Base-by-base conservation (phyloP, 1,140 invertebrate species). In the Atta colombica region DNA sequence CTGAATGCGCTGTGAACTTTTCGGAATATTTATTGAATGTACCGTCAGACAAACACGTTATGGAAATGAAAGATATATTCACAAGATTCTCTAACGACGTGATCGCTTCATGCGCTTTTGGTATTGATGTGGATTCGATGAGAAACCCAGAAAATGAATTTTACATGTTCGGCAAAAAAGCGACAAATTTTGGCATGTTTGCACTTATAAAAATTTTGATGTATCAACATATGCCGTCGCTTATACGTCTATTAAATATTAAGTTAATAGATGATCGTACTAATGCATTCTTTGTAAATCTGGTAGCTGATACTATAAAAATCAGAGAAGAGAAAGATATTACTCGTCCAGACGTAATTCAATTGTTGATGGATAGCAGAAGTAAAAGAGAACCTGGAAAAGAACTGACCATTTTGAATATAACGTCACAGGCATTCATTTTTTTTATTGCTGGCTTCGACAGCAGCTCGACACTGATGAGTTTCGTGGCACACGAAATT, bases 71-170 rank as follows among this genome's bases (percentile, higher is more conserved):
- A 7, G 86, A 90, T 21, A 25, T 77, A 2, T 85, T 90, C 35
- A 94, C 96, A 0, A 94, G 96, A 2, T 97, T 96, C 82, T 95
- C 96, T 0, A 96, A 96, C 61, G 96, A 97, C 90, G 96, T 97
- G 1, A 96, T 97, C 49, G 96, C 96, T 0, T 95, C 94, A 0
- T 95, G 94, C 8, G 86, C 86, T 0, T 90, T 90, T 5, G 88
- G 89, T 5, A 45, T 90, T 5, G 25, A 5, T 16, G 35, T 90
- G 0, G 65, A 90, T 12, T 90, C 88, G 0, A 61, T 90, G 63
- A 25, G 12, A 0, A 92, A 96, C 3, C 91, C 92, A 0, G 89
- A 96, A 0, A 97, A 88, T 31, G 55, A 65, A 2, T 90, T 90
- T 45, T 86, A 65, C 16, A 2, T 12, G 0, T 45, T 72, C 0